phyloP scores from a whole-genome alignment of 2,797 vertebrate genomes.

The Chaetophractus vellerosus region DNA sequence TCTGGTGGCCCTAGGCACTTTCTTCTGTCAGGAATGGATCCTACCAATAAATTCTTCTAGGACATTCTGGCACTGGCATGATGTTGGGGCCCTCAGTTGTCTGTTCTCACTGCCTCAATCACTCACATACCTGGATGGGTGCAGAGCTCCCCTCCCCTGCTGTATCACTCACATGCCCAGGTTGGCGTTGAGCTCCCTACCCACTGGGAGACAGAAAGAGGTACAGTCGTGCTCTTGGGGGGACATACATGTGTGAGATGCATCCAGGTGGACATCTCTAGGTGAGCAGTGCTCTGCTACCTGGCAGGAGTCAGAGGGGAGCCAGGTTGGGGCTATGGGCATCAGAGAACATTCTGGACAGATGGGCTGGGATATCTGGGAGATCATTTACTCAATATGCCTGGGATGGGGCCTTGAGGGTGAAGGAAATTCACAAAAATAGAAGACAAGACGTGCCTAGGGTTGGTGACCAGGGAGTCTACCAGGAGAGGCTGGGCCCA shows the following conservation, averaged over 20 bases:
- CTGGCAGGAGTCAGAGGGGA: constrained; percentile 83
- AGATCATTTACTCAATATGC: no score
- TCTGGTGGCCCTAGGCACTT: neutral
- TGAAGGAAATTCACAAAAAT: neutral
- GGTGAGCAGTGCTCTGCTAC: constrained; percentile 92
- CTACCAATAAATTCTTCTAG: fast-evolving
- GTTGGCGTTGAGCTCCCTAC: constrained; percentile 92
- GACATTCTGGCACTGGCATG: neutral
- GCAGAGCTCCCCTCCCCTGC: constrained; percentile 89
- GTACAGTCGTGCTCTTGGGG: constrained; percentile 91
- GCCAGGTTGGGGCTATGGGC: neutral
- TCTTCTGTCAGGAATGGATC: neutral
- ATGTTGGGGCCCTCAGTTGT: neutral
- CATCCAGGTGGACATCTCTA: constrained; percentile 93
- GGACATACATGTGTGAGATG: constrained; percentile 91
- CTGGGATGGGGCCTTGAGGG: neutral
- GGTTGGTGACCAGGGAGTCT: no score
- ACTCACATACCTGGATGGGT: constrained; percentile 95
- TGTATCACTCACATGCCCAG: constrained; percentile 94
- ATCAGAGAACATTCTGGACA: constrained; percentile 1
- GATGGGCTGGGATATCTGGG: neutral
- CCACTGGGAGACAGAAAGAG: constrained; percentile 90
- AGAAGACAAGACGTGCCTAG: neutral
- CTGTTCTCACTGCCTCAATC: neutral
- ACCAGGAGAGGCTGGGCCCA: no score